A percentile compares a stretch with the other conserved stretches of the same genome.
phyloP scores from a whole-genome alignment of 1,140 invertebrate species.

The Maniola jurtina region DNA sequence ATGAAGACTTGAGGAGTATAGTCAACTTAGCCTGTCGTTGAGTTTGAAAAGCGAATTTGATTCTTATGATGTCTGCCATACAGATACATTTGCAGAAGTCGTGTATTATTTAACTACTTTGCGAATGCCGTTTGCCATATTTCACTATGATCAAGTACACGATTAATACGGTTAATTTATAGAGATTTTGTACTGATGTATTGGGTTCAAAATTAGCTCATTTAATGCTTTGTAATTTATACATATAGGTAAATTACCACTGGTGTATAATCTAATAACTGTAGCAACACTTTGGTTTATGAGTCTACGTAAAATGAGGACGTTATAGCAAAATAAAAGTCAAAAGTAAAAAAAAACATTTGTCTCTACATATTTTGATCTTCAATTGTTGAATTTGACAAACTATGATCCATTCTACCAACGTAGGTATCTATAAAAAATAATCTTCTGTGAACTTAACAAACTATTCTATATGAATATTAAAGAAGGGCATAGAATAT shows the following conservation, averaged over 20 bases:
- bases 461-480: no score
- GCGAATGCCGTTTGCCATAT: not conserved
- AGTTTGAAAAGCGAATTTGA: not conserved
- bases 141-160: constrained; percentile 3
- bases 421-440: no score
- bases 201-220: constrained; percentile 1
- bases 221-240: not conserved
- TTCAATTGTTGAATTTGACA: no score
- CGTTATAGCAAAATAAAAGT: no score
- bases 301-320: no score
- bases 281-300: no score
- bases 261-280: not conserved
- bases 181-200: not conserved
- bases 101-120: not conserved
- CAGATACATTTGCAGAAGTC: not conserved
- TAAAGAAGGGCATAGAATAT: no score
- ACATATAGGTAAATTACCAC: no score
- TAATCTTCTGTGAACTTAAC: no score
- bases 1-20: not conserved
- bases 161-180: constrained; percentile 2
- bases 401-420: no score
- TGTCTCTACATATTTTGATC: no score
- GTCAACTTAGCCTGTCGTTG: not conserved
- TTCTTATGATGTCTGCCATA: not conserved
- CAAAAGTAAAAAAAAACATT: no score